Base-by-base conservation (phyloP, 2,113 vertebrate species). In the Trinectes maculatus region DNA sequence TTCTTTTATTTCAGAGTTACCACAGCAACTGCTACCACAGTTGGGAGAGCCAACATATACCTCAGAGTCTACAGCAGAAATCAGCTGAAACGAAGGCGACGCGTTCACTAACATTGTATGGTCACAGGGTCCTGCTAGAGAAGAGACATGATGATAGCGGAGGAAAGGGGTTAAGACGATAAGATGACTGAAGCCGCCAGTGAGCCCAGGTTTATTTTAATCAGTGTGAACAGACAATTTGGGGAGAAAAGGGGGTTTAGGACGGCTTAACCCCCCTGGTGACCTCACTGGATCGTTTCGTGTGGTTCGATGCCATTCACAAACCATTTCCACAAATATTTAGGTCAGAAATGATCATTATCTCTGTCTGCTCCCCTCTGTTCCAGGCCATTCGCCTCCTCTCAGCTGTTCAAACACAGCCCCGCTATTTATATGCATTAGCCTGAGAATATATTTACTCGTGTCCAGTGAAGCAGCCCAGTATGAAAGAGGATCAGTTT, bases 371-470 rank as follows among this genome's bases (percentile, higher is more conserved):
- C 36, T 36, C 10, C 59, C 34, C 29, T 36, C 62, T 62, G 40
- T 3, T 49, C 18, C 26, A 3, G 43, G 42, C 57, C 25, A 61
- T 77, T 70, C 52, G 36, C 25, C 12, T 15, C 51, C 89, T 68
- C 89, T 92, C 94, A 93, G 93, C 94, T 95, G 93, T 91, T 92
- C 93, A 95, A 94, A 95, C 91, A 94, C 71, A 66, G 66, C 56
- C 37, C 86, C 84, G 89, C 92, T 92, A 93, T 95, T 95, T 93
- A 94, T 92, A 94, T 87, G 78, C 59, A 71, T 82, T 75, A 92
- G 90, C 91, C 91, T 85, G 92, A 85, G 86, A 91, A 94, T 93
- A 93, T 93, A 94, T 95, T 96, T 94, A 94, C 93, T 91, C 89
- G 86, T 89, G 93, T 92, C 92, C 87, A 92, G 91, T 91, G 83